Conservation (phyloP, 2,113 vertebrate genomes). For the Mohoua ochrocephala region DNA sequence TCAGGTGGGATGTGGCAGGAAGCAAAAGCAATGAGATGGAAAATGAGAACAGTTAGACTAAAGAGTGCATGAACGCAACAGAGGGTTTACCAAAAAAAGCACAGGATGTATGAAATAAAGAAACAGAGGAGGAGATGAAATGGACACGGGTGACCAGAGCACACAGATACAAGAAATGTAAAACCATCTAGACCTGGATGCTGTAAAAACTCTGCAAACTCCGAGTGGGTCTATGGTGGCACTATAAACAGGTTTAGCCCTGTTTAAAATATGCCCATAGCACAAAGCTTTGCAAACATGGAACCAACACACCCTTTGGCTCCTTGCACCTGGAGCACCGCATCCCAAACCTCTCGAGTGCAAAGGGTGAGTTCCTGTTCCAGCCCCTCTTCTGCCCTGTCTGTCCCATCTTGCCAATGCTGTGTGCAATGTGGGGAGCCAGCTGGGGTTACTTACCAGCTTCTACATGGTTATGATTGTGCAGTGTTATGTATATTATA, state of each 20-base stretch:
- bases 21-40: not conserved
- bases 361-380: conserved; percentile 29
- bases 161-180: not conserved
- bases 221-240: not conserved
- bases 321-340: not conserved
- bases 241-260: not conserved
- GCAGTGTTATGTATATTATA: not conserved
- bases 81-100: not conserved
- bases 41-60: not conserved
- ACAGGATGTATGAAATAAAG: not conserved
- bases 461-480: not conserved
- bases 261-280: not conserved
- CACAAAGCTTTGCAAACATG: conserved; percentile 24
- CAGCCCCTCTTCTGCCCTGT: not conserved
- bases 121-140: not conserved
- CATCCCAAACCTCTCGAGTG: not conserved
- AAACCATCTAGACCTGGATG: not conserved
- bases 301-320: conserved; percentile 9
- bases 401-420: not conserved
- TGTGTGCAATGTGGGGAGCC: not conserved
- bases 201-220: not conserved
- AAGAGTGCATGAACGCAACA: not conserved
- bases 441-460: not conserved
- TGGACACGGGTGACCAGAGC: not conserved
- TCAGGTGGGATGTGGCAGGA: not conserved